A percentile compares a stretch with the other conserved stretches of the same genome.
phyloP scores from a whole-genome alignment of 1,140 invertebrate genomes.

The Zaprionus davidi region DNA sequence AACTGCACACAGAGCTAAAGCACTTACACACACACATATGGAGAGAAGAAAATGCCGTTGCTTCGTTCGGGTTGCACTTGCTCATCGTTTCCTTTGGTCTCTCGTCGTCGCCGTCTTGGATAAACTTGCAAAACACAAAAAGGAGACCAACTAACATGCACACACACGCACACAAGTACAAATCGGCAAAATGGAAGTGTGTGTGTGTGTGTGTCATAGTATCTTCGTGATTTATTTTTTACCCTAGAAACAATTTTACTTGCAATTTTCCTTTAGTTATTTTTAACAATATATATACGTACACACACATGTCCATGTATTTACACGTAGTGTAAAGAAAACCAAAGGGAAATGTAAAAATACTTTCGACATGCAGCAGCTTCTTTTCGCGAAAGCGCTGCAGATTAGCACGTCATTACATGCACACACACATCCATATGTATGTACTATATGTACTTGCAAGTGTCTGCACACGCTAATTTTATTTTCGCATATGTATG shows the following conservation, averaged over 20 bases:
- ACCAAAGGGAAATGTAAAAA: constrained; percentile 68
- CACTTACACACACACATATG: constrained; percentile 23
- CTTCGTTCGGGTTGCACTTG: constrained; percentile 57
- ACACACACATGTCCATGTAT: constrained; percentile 6
- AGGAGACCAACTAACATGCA: constrained; percentile 25
- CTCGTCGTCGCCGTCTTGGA: constrained; percentile 38
- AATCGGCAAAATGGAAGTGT: not conserved
- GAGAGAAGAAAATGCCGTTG: constrained; percentile 42
- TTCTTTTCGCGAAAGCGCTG: not conserved
- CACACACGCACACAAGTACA: constrained; percentile 3
- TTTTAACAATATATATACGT: constrained; percentile 54
- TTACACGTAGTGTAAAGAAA: constrained; percentile 61
- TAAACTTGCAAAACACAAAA: constrained; percentile 53
- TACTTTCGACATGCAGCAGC: constrained; percentile 54
- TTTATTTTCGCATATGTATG: not conserved
- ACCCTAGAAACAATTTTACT: constrained; percentile 78
- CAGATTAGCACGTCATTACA: constrained; percentile 25
- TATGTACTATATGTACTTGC: not conserved
- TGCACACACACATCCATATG: constrained; percentile 2
- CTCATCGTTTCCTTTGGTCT: constrained; percentile 50
- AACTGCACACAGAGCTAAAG: constrained; percentile 51
- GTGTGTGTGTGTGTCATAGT: constrained; percentile 11
- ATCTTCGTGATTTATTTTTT: constrained; percentile 74
- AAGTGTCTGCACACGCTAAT: constrained; percentile 1
- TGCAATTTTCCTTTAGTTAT: constrained; percentile 69